phyloP scores from a whole-genome alignment of 2,797 vertebrate genomes.

The Cheirogaleus major region DNA sequence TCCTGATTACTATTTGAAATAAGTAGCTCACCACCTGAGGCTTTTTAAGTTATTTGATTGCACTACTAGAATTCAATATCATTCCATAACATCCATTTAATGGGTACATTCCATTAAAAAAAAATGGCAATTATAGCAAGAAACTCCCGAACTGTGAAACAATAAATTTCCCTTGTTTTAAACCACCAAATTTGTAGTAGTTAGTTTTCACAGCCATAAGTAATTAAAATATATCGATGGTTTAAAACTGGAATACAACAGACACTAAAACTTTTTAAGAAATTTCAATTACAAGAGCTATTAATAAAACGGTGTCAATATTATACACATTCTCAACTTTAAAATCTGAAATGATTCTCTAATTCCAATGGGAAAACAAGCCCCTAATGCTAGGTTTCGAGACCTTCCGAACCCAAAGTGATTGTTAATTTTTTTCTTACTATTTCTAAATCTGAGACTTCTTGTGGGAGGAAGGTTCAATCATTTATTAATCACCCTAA shows the following conservation, averaged over 20 bases:
- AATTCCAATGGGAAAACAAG: not conserved
- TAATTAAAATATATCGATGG: not conserved
- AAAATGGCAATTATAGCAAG: slow-evolving; percentile 2
- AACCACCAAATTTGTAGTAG: not conserved
- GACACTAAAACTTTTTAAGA: not conserved
- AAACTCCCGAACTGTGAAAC: not conserved
- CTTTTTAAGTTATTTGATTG: not conserved
- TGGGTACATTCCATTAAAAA: not conserved
- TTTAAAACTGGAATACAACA: not conserved
- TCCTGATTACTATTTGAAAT: slow-evolving; percentile 34
- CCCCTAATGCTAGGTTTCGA: not conserved
- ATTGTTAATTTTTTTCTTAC: not conserved
- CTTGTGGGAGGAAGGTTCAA: not conserved
- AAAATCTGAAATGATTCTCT: not conserved
- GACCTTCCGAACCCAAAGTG: not conserved
- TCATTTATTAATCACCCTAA: not conserved
- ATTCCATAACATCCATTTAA: not conserved
- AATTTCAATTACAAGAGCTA: not conserved
- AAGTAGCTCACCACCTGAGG: not conserved
- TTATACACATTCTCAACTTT: not conserved
- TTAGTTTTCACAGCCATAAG: not conserved
- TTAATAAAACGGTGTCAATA: not conserved
- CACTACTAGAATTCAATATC: slow-evolving; percentile 5
- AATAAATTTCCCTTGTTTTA: not conserved
- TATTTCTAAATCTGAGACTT: not conserved